Percentiles rank a stretch among this genome's conserved stretches.
Conservation (phyloP, 2,888 invertebrate genomes). For the Stenodera caucasica region DNA sequence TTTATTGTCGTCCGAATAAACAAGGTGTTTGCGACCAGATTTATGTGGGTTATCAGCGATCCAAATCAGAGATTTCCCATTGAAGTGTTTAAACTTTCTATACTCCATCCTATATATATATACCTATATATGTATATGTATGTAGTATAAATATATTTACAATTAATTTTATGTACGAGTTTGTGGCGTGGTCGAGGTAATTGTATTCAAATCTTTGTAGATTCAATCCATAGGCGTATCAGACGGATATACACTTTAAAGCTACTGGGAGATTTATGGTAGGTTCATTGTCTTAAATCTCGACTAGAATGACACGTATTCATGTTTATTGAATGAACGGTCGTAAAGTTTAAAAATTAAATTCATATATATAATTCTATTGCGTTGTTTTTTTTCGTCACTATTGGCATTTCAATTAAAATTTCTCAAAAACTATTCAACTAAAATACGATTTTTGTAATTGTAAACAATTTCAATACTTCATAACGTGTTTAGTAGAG, state of each 20-base stretch:
- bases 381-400: conserved; percentile 16
- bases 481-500: no score
- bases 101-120: conserved; percentile 31
- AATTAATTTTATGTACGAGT: conserved; percentile 56
- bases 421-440: conserved; percentile 13
- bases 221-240: conserved; percentile 11
- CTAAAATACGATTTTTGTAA: no score
- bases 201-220: conserved; percentile 54
- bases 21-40: conserved; percentile 54
- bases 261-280: conserved; percentile 26
- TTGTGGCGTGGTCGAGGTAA: conserved; percentile 48
- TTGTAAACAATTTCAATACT: background rate
- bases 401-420: conserved; percentile 27
- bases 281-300: conserved; percentile 28
- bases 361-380: conserved; percentile 1
- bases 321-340: conserved; percentile 23
- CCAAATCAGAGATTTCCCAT: conserved; percentile 56
- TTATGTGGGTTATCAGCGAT: conserved; percentile 55
- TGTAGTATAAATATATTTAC: conserved; percentile 40
- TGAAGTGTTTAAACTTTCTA: conserved; percentile 57
- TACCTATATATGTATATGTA: no score
- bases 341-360: conserved; percentile 27
- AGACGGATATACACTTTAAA: background rate
- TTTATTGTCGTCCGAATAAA: conserved; percentile 47
- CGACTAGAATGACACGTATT: conserved; percentile 22